A percentile compares a stretch with the other conserved stretches of the same genome.
Evolutionary conservation across 2,113 vertebrate genomes (phyloP).

Genomic region (Scomber colias): DNA sequence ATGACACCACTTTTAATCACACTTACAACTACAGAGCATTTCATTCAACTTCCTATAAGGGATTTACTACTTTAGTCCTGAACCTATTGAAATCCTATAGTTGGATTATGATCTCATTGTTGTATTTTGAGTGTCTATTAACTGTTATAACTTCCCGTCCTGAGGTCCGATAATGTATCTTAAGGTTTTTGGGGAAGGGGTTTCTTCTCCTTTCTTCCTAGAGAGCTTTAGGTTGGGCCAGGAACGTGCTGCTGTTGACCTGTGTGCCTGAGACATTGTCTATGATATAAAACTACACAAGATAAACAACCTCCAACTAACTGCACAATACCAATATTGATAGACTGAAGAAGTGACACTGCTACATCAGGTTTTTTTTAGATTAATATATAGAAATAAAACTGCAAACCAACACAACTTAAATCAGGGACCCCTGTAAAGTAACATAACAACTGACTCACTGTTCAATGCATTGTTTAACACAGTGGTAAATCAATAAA

Average conservation of each 20-base stretch:
- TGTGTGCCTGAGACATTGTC: too few relatives aligned
- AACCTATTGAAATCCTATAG: slow-evolving; percentile 14
- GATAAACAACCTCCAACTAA: neutral
- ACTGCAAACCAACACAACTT: too few relatives aligned
- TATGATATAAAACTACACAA: neutral
- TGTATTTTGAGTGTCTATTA: neutral
- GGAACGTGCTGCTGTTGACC: too few relatives aligned
- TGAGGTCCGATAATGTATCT: neutral
- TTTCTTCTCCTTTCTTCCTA: too few relatives aligned
- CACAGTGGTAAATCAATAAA: too few relatives aligned
- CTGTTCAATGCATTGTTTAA: too few relatives aligned
- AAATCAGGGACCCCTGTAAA: too few relatives aligned
- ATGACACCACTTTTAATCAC: slow-evolving; percentile 45
- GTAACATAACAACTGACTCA: too few relatives aligned
- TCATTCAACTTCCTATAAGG: slow-evolving; percentile 7
- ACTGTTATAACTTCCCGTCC: neutral
- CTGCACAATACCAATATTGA: neutral
- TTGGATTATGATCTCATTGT: slow-evolving; percentile 17
- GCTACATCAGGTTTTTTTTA: neutral
- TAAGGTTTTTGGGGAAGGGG: too few relatives aligned
- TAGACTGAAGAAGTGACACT: neutral
- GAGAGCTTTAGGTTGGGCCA: too few relatives aligned
- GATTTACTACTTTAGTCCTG: neutral
- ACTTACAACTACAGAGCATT: slow-evolving; percentile 12
- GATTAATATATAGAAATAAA: too few relatives aligned